Evolutionary conservation across 2,888 invertebrate species (phyloP), one percentile per base, ranked within the genome.

Genomic region (Acleris literana): DNA sequence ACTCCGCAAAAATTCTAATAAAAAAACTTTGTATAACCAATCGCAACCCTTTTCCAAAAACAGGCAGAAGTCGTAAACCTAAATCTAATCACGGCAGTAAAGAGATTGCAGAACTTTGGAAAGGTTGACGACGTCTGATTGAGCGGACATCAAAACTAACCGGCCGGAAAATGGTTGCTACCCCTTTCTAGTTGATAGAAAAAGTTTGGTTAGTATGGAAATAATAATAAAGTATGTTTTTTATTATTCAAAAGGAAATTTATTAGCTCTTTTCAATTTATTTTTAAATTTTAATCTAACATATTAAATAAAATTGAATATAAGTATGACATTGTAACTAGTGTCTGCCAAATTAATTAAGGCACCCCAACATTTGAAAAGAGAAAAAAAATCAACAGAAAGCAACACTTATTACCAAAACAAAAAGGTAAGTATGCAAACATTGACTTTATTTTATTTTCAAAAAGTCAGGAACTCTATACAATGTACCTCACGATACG

Each of bases 71-170:
- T 68, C 71, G 70, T 74, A 73, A 74, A 74, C 68, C 61, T 57
- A 66, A 66, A 66, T 56, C 60, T 56, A 69, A 70, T 70, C 63
- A 58, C 51, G 56, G 29, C 44, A 43, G 59, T 65, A 73, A 74
- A 69, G 68, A 73, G 69, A 72, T 71, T 68, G 70, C 57, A 52
- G 46, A 69, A 71, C 55, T 69, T 68, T n/a, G 68, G 72, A 63
- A 72, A 74, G 71, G 74, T 74, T 71, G 70, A 58, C 70, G 69
- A 64, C 51, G 46, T 22, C 76, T 77, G 81, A 81, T 79, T 80
- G 79, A 78, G 56, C 64, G 70, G 70, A 73, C 80, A 80, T 85
- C 79, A 88, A 87, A 87, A 74, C 73, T 76, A 84, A 86, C 81
- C 69, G 76, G 59, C 73, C 77, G 85, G 80, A 85, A 86, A 84